A percentile compares a stretch with the other conserved stretches of the same genome.
Evolutionary conservation across 2,888 invertebrate species (phyloP).

Genomic region (Cephus rjabovi): DNA sequence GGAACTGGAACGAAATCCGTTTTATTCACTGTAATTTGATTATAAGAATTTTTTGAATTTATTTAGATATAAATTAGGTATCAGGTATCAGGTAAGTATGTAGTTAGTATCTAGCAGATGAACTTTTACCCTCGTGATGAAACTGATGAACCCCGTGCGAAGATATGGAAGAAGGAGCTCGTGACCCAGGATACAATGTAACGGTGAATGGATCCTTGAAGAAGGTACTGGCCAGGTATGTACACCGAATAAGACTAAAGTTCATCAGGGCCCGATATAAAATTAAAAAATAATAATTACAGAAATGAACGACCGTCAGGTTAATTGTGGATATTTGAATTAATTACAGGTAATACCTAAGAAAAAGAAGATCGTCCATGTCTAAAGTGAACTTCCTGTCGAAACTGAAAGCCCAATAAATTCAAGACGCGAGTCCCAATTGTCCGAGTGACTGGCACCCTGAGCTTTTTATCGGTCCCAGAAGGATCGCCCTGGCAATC

Average conservation of each 20-base stretch:
- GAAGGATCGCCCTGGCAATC: conserved; percentile 22
- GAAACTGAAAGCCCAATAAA: not conserved
- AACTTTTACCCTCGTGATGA: not conserved
- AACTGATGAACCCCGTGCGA: not conserved
- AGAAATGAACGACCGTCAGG: not conserved
- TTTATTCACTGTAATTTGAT: not conserved
- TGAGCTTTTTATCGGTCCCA: not conserved
- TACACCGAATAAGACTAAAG: not conserved
- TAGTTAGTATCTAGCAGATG: not conserved
- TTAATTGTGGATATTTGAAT: not conserved
- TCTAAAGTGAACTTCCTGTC: not conserved
- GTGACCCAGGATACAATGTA: not conserved
- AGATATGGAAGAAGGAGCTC: not conserved
- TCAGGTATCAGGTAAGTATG: not conserved
- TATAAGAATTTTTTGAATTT: not conserved
- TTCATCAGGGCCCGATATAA: not conserved
- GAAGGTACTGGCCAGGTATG: not conserved
- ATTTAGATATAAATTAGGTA: not conserved
- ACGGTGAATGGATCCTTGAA: not conserved
- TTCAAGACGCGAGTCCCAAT: not conserved
- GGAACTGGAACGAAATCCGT: conserved; percentile 17
- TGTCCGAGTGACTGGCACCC: not conserved
- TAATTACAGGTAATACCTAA: not conserved
- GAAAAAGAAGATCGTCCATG: not conserved
- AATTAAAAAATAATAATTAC: not conserved